Conservation (phyloP, 2,113 vertebrate genomes). For the Glaucomys volans region DNA sequence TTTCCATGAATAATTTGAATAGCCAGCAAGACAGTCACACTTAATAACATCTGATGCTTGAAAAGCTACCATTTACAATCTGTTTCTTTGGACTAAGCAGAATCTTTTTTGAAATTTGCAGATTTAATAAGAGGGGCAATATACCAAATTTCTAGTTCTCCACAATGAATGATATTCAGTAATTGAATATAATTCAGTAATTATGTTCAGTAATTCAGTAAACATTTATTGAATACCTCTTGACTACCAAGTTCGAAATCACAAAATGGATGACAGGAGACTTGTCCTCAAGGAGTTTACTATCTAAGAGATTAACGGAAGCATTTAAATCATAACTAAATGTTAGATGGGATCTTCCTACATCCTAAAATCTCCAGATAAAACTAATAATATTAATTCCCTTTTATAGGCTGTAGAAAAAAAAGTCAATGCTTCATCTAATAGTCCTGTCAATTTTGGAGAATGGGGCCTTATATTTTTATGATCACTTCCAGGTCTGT, state of each 20-base stretch:
- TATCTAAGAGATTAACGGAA: constrained; percentile 7
- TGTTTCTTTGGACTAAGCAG: constrained; percentile 56
- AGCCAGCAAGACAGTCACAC: constrained; percentile 13
- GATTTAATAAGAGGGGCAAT: not conserved
- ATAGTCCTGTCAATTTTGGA: not conserved
- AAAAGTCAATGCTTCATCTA: not conserved
- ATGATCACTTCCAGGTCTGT: not conserved
- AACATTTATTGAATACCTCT: not conserved
- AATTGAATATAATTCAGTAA: too few species aligned
- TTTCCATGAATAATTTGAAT: constrained; percentile 42
- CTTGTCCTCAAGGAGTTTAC: constrained; percentile 45
- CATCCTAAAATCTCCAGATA: constrained; percentile 5
- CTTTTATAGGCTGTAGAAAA: not conserved
- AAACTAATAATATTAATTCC: not conserved
- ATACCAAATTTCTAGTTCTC: constrained; percentile 40
- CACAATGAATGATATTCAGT: constrained; percentile 17
- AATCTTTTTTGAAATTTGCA: constrained; percentile 57
- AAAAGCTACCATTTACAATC: constrained; percentile 50
- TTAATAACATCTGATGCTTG: constrained; percentile 12
- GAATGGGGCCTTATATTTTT: not conserved
- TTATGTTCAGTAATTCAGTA: constrained; percentile 17
- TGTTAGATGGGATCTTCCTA: not conserved
- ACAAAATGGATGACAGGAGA: constrained; percentile 12
- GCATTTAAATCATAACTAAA: constrained; percentile 17
- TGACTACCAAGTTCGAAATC: constrained; percentile 37